These are phyloP conservation scores for Acanthosepion esculentum DNA, from an alignment of 2,888 invertebrate species.

Conservation along the genomic window DNA sequence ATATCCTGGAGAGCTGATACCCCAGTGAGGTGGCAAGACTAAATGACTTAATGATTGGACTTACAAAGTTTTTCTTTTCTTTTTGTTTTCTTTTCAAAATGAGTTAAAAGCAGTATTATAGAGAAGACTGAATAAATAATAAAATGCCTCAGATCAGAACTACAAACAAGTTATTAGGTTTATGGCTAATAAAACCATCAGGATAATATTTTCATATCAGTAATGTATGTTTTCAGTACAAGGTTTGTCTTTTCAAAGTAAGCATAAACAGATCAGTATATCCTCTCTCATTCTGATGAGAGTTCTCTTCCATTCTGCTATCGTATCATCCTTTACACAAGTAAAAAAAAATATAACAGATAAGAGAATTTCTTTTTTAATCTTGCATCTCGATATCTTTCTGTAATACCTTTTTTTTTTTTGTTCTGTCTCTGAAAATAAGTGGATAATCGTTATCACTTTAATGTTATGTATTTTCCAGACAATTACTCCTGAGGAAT, in stretches of 20 bases:
- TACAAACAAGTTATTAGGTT: not conserved
- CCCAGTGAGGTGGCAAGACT: not conserved
- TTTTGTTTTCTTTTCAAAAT: not conserved
- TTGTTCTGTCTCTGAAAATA: not conserved
- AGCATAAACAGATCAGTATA: not conserved
- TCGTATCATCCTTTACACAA: not conserved
- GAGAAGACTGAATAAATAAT: not conserved
- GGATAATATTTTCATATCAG: not conserved
- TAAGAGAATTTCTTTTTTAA: too few species aligned
- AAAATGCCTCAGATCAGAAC: not conserved
- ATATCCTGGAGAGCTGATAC: not conserved
- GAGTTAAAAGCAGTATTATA: not conserved
- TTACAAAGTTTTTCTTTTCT: too few species aligned
- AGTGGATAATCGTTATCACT: not conserved
- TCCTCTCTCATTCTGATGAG: not conserved
- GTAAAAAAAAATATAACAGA: not conserved
- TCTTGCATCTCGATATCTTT: too few species aligned
- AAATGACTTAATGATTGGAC: too few species aligned
- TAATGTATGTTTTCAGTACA: not conserved
- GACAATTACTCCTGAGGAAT: slow-evolving; percentile 71
- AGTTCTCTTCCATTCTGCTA: not conserved
- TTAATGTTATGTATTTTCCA: slow-evolving; percentile 53
- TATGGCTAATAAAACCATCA: not conserved
- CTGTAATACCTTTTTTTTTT: not conserved
- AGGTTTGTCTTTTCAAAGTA: not conserved